A percentile compares a stretch with the other conserved stretches of the same genome.
Evolutionary conservation across 2,888 invertebrate species (phyloP).

Genomic region (Drosophila koepferae): DNA sequence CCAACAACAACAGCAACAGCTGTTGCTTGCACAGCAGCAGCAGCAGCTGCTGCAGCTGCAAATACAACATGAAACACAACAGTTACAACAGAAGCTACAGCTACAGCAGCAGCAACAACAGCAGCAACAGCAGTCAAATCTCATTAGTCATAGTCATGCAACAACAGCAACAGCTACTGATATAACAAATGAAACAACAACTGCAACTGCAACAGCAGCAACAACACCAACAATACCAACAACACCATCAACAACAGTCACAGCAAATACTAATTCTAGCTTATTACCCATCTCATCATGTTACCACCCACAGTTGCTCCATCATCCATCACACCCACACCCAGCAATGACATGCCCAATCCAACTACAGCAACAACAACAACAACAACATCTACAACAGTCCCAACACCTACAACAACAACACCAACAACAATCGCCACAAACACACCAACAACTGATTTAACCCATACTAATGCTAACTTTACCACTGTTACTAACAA

Average conservation of each 20-base stretch:
- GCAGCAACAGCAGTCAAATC: constrained; percentile 33
- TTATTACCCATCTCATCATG: constrained; percentile 74
- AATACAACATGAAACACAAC: constrained; percentile 55
- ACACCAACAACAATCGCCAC: constrained; percentile 42
- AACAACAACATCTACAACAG: constrained; percentile 42
- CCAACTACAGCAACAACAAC: constrained; percentile 45
- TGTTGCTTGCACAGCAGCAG: constrained; percentile 54
- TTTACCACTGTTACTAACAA: constrained; percentile 83
- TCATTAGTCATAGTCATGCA: constrained; percentile 59
- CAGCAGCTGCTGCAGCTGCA: constrained; percentile 55
- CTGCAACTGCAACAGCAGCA: constrained; percentile 34
- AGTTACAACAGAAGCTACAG: constrained; percentile 51
- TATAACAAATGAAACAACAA: constrained; percentile 12
- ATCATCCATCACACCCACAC: constrained; percentile 72
- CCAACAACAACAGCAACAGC: constrained; percentile 56
- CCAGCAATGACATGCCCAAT: constrained; percentile 51
- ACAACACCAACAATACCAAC: constrained; percentile 58
- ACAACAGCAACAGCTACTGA: constrained; percentile 38
- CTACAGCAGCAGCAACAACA: constrained; percentile 33
- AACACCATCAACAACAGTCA: constrained; percentile 26
- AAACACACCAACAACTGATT: constrained; percentile 68
- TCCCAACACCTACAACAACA: constrained; percentile 40
- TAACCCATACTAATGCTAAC: constrained; percentile 82
- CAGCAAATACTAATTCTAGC: constrained; percentile 72
- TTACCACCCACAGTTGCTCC: constrained; percentile 75